Evolutionary conservation across 2,797 vertebrate species (phyloP).

Genomic region (Acridotheres tristis): DNA sequence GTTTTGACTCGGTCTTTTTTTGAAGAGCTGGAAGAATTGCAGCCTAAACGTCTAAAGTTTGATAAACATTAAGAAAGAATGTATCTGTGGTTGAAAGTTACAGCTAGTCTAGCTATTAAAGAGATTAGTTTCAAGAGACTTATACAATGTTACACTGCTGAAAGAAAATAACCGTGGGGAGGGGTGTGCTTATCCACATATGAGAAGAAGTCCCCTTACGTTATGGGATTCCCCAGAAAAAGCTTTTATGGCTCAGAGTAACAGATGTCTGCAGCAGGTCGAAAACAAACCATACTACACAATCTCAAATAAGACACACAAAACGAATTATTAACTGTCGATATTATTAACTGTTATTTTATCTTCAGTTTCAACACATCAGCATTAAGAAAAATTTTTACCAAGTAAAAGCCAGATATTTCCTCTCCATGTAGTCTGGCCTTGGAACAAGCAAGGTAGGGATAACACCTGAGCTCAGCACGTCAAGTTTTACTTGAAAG

Average conservation of each 20-base stretch:
- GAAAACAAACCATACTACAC: background rate
- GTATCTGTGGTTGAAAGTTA: background rate
- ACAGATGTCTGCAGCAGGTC: background rate
- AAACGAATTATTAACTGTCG: background rate
- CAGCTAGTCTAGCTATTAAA: background rate
- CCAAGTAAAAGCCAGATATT: background rate
- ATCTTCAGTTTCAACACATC: background rate
- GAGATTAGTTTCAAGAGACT: background rate
- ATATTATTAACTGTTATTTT: background rate
- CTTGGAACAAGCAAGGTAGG: background rate
- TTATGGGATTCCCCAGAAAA: background rate
- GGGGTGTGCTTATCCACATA: fast-evolving
- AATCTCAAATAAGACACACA: background rate
- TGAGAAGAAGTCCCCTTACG: background rate
- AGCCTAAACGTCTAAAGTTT: background rate
- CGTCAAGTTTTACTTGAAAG: background rate
- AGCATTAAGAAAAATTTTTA: background rate
- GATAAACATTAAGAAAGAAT: background rate
- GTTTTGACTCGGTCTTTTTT: background rate
- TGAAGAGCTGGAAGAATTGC: background rate
- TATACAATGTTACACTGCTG: background rate
- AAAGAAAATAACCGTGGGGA: background rate
- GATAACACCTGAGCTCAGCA: background rate
- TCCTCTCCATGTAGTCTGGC: background rate
- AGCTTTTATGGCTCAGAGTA: background rate